Conservation (phyloP, 2,888 invertebrate genomes). For the Calephelis perditalis region DNA sequence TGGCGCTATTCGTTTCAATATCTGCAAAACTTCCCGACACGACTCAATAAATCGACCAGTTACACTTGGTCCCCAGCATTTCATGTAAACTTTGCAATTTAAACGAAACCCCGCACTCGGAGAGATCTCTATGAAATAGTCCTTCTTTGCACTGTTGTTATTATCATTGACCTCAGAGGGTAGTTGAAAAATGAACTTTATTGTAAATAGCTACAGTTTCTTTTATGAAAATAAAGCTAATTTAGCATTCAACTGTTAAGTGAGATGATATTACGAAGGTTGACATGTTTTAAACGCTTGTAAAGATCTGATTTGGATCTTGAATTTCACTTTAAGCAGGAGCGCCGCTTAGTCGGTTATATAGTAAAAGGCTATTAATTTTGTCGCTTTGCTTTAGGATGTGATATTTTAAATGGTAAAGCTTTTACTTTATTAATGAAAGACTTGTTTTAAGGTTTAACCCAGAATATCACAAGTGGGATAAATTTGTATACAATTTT, state of each 20-base stretch:
- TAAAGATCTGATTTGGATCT: constrained; percentile 45
- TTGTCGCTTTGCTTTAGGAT: constrained; percentile 1
- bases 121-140: constrained; percentile 46
- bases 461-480: constrained; percentile 3
- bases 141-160: constrained; percentile 65
- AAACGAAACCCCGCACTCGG: constrained; percentile 33
- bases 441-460: not conserved
- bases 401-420: constrained; percentile 2
- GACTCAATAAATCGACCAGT: constrained; percentile 68
- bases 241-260: constrained; percentile 51
- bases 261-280: constrained; percentile 60
- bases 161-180: constrained; percentile 54
- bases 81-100: constrained; percentile 28
- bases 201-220: constrained; percentile 31
- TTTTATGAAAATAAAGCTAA: constrained; percentile 35
- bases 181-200: constrained; percentile 54
- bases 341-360: constrained; percentile 7
- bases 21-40: constrained; percentile 72
- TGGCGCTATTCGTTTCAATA: constrained; percentile 75
- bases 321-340: constrained; percentile 20
- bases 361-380: constrained; percentile 11
- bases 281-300: constrained; percentile 51
- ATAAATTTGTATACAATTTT: not conserved
- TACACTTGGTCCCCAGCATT: constrained; percentile 37
- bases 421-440: constrained; percentile 15